Base-by-base conservation (phyloP, 2,797 vertebrate genomes). In the Danio albolineatus region DNA sequence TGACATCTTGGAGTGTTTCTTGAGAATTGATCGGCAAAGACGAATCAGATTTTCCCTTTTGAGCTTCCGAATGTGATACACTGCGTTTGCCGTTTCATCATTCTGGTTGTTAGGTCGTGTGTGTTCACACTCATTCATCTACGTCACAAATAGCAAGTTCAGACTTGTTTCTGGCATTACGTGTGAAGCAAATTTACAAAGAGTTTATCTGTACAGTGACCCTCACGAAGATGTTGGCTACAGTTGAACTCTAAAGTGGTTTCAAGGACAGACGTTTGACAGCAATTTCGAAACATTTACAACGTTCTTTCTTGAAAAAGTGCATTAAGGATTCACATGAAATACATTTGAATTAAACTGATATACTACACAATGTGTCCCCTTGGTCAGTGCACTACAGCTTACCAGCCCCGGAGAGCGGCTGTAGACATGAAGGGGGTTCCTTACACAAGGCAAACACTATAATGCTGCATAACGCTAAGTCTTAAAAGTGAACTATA, bases 291-390 rank as follows among this genome's bases (percentile, higher is more conserved):
- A 90, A 87, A 91, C 88, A 88, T 84, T 72, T 88, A 91, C 79
- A 82, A 21, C 54, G 28, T 70, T 60, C 76, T 73, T 78, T 77
- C 65, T 74, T 87, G 85, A 84, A 92, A 92, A 93, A 93, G 93
- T 93, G 93, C 93, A 89, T 88, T 85, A 87, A 88, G 64, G 84
- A 84, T 84, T 89, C 86, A 91, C 90, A 86, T 83, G 64, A 89
- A 85, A 87, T 85, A 88, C 83, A 71, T 86, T 59, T 84, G 78
- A 84, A 88, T 85, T 83, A 85, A 87, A 85, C 66, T 85, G 88
- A 87, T 89, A 89, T 89, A 92, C 81, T 86, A 61, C 62, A 79
- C 85, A 81, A 81, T 61, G 85, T 79, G 76, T 28, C 85, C 54
- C 82, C 77, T 81, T 77, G 77, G 81, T 77, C 54, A 79, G 85